These are phyloP conservation scores for Colletes gigas DNA, from an alignment of 1,140 invertebrate species.

Conservation along the genomic window DNA sequence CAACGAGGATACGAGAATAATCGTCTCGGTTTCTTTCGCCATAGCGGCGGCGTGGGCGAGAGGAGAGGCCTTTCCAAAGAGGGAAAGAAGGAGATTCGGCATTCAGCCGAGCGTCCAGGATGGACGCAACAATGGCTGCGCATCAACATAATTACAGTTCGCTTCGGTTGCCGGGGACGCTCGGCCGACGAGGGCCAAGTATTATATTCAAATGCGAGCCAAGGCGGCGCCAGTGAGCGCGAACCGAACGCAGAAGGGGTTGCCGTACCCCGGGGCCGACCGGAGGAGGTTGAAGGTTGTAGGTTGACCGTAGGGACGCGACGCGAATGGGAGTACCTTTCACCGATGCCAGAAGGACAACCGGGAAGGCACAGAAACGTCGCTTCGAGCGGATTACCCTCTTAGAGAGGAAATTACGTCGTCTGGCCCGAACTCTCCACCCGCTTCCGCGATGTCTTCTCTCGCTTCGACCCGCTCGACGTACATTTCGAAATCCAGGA, in stretches of 20 bases:
- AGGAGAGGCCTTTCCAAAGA: slow-evolving; percentile 39
- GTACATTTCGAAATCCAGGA: not conserved
- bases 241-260: slow-evolving; percentile 61
- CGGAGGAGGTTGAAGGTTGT: slow-evolving; percentile 71
- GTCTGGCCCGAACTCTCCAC: slow-evolving; percentile 70
- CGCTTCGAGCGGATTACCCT: slow-evolving; percentile 54
- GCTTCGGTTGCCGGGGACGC: slow-evolving; percentile 63
- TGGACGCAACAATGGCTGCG: slow-evolving; percentile 70
- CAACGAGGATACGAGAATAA: slow-evolving; percentile 40
- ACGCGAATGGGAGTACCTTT: slow-evolving; percentile 39
- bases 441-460: slow-evolving; percentile 58
- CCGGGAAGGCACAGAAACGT: slow-evolving; percentile 66
- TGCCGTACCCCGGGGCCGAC: slow-evolving; percentile 62
- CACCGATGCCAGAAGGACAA: slow-evolving; percentile 59
- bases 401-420: slow-evolving; percentile 75
- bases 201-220: slow-evolving; percentile 79
- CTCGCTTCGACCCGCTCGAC: not conserved
- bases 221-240: slow-evolving; percentile 69
- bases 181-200: slow-evolving; percentile 70
- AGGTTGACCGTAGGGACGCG: slow-evolving; percentile 60
- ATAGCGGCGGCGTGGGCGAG: slow-evolving; percentile 61
- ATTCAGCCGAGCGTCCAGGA: slow-evolving; percentile 60
- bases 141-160: slow-evolving; percentile 80
- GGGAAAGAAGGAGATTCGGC: slow-evolving; percentile 63
- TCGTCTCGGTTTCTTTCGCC: slow-evolving; percentile 49